Base-by-base conservation (phyloP, 53 echinoderm and acorn worm species). In the Paracentrotus lividus region DNA sequence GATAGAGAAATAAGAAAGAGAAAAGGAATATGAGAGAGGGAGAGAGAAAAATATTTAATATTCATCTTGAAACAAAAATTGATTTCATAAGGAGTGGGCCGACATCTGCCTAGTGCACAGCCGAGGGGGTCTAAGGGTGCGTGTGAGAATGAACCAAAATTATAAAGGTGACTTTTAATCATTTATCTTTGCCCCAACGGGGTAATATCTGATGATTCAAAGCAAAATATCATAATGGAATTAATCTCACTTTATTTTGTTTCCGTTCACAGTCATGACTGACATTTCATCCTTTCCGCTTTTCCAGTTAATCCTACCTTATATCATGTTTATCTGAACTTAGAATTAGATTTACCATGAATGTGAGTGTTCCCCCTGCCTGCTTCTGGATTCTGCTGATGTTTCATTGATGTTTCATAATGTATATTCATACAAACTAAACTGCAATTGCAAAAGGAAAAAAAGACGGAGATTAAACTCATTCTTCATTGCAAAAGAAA, bases 121-220 rank as follows among this genome's bases (percentile, higher is more conserved):
- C 81, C 81, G 49, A n/a, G 44, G 49, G 81, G 72, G 81, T 81
- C 10, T 8, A 47, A 12, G 47, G 81, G 81, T 81, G n/a, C 81
- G 81, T 81, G 81, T 81, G 9, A 47, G 24, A 45, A 43, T 26
- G 27, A 47, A 81, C 9, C 47, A 81, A 78, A 45, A n/a, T n/a
- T 24, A 45, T 45, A 81, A 81, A 20, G 8, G 18, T 81, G 81
- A n/a, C 81, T 81, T 81, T 81, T 81, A 81, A 81, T 81, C 81
- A 81, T 81, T 47, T n/a, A 47, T 81, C 81, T 47, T 60, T 2
- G n/a, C 81, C 81, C 44, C 44, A 2, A 26, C 49, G 33, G 81
- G 42, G 7, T 13, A n/a, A 44, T 47, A 21, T n/a, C 42, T 34
- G 76, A 76, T 76, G 42, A 38, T 40, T 76, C 2, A 8, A 81